Base-by-base conservation (phyloP, 2,797 vertebrate species). In the Phoebastria nigripes region DNA sequence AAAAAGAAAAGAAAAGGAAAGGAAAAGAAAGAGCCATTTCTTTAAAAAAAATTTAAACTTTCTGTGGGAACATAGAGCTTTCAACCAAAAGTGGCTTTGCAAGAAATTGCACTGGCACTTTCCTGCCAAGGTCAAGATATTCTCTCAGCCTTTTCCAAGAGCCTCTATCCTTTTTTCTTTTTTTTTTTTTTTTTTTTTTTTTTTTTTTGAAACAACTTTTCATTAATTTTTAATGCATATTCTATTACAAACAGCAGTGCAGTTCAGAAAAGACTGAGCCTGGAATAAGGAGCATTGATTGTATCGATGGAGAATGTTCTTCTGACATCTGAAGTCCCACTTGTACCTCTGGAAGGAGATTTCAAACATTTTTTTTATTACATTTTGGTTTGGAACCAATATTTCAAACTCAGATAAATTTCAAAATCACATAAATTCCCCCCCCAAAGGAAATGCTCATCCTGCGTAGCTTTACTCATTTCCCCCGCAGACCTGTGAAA, bases 211-310 rank as follows among this genome's bases (percentile, higher is more conserved):
- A 77, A 79, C 33, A 84, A 42, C 12, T 61, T 85, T 87, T 71
- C 82, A 94, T 96, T 81, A 89, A 96, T 95, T 89, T 97, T 95
- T 97, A 97, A 97, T 95, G 74, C 12, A 49, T 76, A 54, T 90
- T 92, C 82, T 89, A 65, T 93, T 92, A 74, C 37, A 69, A 92
- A 83, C 16, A 88, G 25, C 52, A 85, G 51, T 52, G 42, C n/a
- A 26, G 37, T 46, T 90, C 81, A 63, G 84, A 82, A 86, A 87
- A 82, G 46, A 47, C 44, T 29, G 56, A 82, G 56, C 25, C 65
- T 83, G 39, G 46, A 74, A 51, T 18, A 12, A 87, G 14, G 8
- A 74, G 7, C 46, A 92, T 90, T 79, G 92, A 95, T 94, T 61
- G 16, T 44, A 72, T 74, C 71, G 72, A 86, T 3, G 21, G 35